phyloP scores from a whole-genome alignment of 1,140 invertebrate species.

The Diplogasteroides magnus region DNA sequence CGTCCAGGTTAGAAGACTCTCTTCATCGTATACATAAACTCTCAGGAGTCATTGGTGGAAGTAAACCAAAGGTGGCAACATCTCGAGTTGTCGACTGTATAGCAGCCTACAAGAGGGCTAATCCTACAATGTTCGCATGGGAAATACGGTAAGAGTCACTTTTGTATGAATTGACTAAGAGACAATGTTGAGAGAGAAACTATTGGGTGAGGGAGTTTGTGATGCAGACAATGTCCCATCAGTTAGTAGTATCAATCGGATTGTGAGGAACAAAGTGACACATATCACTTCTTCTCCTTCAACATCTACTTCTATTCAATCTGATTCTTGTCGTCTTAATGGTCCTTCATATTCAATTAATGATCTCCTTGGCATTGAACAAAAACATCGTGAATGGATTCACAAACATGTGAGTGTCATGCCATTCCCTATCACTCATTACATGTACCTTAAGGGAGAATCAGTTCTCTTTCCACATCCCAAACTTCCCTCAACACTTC shows the following conservation, averaged over 20 bases:
- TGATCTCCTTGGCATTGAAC: constrained; percentile 32
- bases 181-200: constrained; percentile 67
- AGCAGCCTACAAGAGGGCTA: constrained; percentile 93
- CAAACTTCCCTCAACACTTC: not conserved
- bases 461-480: not conserved
- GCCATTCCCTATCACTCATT: too few relatives aligned
- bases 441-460: too few relatives aligned
- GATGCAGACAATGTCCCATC: constrained; percentile 97
- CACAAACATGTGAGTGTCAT: too few relatives aligned
- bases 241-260: constrained; percentile 94
- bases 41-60: constrained; percentile 90
- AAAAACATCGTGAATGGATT: constrained; percentile 29
- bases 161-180: not conserved
- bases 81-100: constrained; percentile 96
- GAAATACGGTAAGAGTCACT: constrained; percentile 74
- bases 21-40: constrained; percentile 13
- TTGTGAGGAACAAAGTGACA: constrained; percentile 43
- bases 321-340: not conserved
- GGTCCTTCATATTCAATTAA: constrained; percentile 23
- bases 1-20: constrained; percentile 65
- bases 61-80: constrained; percentile 97
- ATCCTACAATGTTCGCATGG: constrained; percentile 99
- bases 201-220: constrained; percentile 91
- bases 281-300: not conserved
- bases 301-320: constrained; percentile 3